Conservation (phyloP, 2,888 invertebrate genomes). For the Tenthredo notha region DNA sequence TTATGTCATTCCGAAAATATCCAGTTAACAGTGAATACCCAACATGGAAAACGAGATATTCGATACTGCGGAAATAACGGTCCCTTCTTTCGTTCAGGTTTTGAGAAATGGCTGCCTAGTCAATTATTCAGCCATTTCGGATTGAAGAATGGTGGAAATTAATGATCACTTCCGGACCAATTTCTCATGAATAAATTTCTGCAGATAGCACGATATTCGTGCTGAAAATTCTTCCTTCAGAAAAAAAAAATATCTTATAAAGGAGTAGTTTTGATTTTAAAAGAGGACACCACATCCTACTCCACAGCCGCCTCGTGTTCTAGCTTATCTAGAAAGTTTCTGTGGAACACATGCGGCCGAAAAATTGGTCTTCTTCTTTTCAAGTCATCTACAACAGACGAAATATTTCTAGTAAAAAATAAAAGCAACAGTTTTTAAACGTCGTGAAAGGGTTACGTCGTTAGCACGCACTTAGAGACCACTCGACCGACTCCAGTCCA, state of each 20-base stretch:
- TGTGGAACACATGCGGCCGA: constrained; percentile 6
- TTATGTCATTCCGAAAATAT: background rate
- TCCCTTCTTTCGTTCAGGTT: background rate
- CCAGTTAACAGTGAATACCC: background rate
- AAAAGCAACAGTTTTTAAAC: constrained; percentile 13
- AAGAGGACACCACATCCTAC: background rate
- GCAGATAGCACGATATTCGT: background rate
- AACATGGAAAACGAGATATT: background rate
- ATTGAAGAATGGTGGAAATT: background rate
- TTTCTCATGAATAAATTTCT: background rate
- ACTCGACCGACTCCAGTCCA: constrained; percentile 36
- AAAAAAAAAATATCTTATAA: background rate
- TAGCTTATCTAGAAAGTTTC: constrained; percentile 33
- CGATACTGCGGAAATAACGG: background rate
- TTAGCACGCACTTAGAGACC: constrained; percentile 58
- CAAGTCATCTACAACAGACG: constrained; percentile 11
- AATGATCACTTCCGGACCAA: background rate
- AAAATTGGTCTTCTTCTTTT: constrained; percentile 24
- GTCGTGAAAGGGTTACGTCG: constrained; percentile 57
- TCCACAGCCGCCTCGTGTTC: background rate
- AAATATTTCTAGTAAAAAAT: constrained; percentile 48
- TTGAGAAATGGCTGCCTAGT: background rate
- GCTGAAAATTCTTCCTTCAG: background rate
- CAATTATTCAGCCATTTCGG: background rate
- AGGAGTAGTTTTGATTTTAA: background rate